These are phyloP conservation scores for Xestia xanthographa DNA, from an alignment of 2,888 invertebrate species.

Conservation along the genomic window DNA sequence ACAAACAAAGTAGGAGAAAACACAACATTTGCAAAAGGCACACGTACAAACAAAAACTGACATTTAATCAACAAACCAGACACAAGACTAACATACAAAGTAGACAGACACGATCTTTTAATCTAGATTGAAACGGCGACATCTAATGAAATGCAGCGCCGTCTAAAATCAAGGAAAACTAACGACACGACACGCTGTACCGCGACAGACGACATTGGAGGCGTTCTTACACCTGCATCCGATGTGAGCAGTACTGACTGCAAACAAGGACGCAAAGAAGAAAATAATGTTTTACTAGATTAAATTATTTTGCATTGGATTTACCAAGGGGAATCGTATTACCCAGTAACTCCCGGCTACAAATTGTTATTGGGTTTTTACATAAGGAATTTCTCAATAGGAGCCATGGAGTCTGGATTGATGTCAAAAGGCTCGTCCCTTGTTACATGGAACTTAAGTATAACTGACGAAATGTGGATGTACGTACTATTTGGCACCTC, in stretches of 20 bases:
- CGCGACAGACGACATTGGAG: constrained; percentile 59
- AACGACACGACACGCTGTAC: constrained; percentile 60
- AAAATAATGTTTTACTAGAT: neutral
- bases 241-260: constrained; percentile 61
- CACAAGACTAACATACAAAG: constrained; percentile 50
- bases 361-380: too few relatives aligned
- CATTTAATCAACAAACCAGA: constrained; percentile 35
- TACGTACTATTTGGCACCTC: too few relatives aligned
- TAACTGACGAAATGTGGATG: too few relatives aligned
- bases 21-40: constrained; percentile 28
- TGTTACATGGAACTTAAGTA: too few relatives aligned
- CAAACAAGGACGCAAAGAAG: constrained; percentile 43
- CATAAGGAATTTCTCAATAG: too few relatives aligned
- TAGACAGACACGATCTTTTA: constrained; percentile 46
- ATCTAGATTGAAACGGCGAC: constrained; percentile 45
- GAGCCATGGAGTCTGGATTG: too few relatives aligned
- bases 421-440: too few relatives aligned
- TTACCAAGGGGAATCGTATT: neutral
- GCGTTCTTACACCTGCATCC: constrained; percentile 68
- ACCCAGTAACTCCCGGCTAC: too few relatives aligned
- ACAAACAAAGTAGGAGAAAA: neutral
- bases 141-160: constrained; percentile 57
- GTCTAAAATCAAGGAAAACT: constrained; percentile 62
- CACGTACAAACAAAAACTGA: constrained; percentile 29
- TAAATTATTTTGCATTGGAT: neutral